Conservation (phyloP, 2,888 invertebrate species). For the Troglohyphantes excavatus region DNA sequence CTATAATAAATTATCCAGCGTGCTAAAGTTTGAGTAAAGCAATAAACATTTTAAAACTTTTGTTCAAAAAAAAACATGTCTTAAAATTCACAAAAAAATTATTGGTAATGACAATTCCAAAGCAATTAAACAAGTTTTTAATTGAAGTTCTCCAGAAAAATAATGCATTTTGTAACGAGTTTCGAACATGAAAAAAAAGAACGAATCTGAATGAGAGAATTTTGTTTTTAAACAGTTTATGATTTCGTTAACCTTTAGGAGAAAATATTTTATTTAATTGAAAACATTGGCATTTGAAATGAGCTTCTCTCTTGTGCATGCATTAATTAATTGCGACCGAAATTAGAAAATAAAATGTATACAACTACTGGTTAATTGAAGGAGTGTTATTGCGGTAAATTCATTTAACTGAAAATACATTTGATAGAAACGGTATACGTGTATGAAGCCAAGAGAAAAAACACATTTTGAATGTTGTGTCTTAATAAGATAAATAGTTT, state of each 20-base stretch:
- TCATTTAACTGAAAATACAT: neutral
- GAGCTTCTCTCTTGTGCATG: neutral
- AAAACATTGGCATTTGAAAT: conserved; percentile 1
- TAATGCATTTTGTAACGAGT: neutral
- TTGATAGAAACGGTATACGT: too few species aligned
- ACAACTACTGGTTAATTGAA: neutral
- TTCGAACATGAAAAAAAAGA: neutral
- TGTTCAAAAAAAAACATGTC: neutral
- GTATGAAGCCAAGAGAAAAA: too few species aligned
- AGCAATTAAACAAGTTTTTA: conserved; percentile 2
- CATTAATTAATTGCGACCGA: neutral
- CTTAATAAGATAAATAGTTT: too few species aligned
- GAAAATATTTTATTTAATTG: neutral
- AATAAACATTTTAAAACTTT: neutral
- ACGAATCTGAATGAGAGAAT: neutral
- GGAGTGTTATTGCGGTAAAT: neutral
- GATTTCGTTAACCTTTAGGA: neutral
- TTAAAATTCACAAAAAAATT: neutral
- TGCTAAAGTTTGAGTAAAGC: neutral
- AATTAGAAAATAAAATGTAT: neutral
- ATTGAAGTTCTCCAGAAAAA: neutral
- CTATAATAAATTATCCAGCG: neutral
- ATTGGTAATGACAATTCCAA: conserved; percentile 1
- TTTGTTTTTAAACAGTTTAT: neutral
- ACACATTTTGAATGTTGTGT: too few species aligned